Evolutionary conservation across 2,113 vertebrate genomes (phyloP), one percentile per base, ranked within the genome.

Genomic region (Dasyurus viverrinus): DNA sequence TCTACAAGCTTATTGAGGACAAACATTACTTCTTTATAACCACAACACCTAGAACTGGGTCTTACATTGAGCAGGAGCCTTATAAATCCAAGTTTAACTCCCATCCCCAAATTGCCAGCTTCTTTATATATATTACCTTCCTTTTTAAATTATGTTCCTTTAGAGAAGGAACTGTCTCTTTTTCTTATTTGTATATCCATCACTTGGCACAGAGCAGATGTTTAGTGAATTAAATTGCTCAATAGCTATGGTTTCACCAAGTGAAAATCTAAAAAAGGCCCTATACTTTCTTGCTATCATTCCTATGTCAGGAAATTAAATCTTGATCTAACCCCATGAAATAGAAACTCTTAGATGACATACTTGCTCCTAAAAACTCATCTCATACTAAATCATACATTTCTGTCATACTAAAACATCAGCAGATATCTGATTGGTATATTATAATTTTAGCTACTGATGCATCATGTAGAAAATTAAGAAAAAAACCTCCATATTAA

Each of bases 261-360:
- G 10, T 89, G 95, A 84, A 52, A 10, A 89, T 30, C 42, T 6
- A 48, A 91, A 8, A 53, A 48, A 92, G 57, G 47, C 14, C 60
- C n/a, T 76, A 57, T 30, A 92, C 11, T n/a, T 48, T 89, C 57
- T 89, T 53, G 53, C 47, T 27, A 27, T 8, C 25, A 22, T 42
- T n/a, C 53, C 60, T 90, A 54, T 46, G 92, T 68, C 84, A 48
- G 48, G 48, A 84, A 42, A 93, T 36, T 89, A 94, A 93, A 89
- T 54, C 30, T 93, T 91, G 94, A 93, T 89, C 54, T 36, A 96
- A 96, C 90, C 42, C 55, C 11, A 93, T 53, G 54, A 26, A 46
- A 91, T 0, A 93, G 54, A 50, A 94, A 53, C 25, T 90, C 89
- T 93, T 23, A 54, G 89, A 36, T 76, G 53, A 95, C 76, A 95